Evolutionary conservation across 2,888 invertebrate species (phyloP), one percentile per base, ranked within the genome.

Genomic region (Lysandra coridon): DNA sequence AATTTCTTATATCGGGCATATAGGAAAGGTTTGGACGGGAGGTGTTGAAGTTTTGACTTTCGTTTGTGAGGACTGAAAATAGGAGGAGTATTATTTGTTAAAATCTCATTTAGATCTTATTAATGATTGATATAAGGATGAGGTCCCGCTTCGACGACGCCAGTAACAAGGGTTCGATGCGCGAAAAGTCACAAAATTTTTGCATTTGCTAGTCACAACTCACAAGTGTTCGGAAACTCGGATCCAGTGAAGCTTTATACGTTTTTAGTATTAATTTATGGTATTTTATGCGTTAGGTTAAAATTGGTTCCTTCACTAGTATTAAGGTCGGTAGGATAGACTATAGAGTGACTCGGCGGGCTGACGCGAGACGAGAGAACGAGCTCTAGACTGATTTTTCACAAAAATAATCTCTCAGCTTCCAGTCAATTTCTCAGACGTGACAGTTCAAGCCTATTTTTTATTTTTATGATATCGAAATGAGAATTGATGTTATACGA

Each of bases 381-480:
- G 86, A 87, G 88, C 86, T 84, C 87, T 92, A 90, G 94, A 94
- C 94, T 93, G 94, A 93, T 92, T 91, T 92, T 89, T 80, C 62
- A 77, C 76, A 44, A 79, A 30, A 53, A 79, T 73, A 76, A 79
- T 78, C 81, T 83, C 83, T 84, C 82, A 80, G 80, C 80, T 81
- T 83, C 80, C 84, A 84, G 81, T 84, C 84, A 84, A 85, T 87
- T 82, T 86, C 83, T 84, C 83, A 78, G 73, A 78, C 10, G 49
- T 33, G 80, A 82, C 79, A 81, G 78, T 82, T 40, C 44, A 14
- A 53, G 17, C 75, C 14, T 53, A 74, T 30, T 17, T 76, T 87
- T 86, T 86, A 81, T 80, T 78, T 80, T 57, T 78, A 79, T 78
- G 80, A 79, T 82, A 81, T 80, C 79, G 78, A 79, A 79, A 64